Conservation (phyloP, 2,797 vertebrate species). For the Peromyscus nudipes region DNA sequence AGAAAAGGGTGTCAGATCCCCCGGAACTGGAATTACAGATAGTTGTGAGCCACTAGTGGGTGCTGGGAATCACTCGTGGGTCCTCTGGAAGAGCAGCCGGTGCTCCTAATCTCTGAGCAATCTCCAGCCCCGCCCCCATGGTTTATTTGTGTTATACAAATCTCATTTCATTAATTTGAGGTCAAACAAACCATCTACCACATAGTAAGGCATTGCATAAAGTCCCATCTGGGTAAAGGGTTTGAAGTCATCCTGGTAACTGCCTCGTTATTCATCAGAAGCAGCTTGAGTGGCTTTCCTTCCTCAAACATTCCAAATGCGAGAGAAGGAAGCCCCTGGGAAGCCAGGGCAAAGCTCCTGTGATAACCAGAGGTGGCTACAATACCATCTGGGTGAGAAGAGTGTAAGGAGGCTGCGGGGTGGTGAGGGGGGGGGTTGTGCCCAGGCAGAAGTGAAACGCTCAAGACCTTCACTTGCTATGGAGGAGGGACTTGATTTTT, state of each 20-base stretch:
- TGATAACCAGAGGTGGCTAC: not conserved
- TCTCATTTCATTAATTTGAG: constrained; percentile 1
- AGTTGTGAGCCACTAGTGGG: not conserved
- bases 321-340: not conserved
- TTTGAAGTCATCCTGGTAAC: not conserved
- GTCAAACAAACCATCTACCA: not conserved
- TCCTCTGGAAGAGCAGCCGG: not conserved
- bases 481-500: not conserved
- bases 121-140: not conserved
- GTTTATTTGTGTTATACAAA: not conserved
- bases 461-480: not conserved
- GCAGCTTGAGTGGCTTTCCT: not conserved
- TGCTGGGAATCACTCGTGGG: not conserved
- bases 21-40: not conserved
- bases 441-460: not conserved
- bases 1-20: not conserved
- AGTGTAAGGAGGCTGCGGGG: not conserved
- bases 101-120: not conserved
- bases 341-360: not conserved
- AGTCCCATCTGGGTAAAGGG: not conserved
- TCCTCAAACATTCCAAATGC: not conserved
- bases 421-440: not conserved
- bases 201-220: not conserved
- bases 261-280: not conserved
- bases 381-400: not conserved